These are phyloP conservation scores for Picathartes gymnocephalus DNA, from an alignment of 2,113 vertebrate species.

Conservation along the genomic window DNA sequence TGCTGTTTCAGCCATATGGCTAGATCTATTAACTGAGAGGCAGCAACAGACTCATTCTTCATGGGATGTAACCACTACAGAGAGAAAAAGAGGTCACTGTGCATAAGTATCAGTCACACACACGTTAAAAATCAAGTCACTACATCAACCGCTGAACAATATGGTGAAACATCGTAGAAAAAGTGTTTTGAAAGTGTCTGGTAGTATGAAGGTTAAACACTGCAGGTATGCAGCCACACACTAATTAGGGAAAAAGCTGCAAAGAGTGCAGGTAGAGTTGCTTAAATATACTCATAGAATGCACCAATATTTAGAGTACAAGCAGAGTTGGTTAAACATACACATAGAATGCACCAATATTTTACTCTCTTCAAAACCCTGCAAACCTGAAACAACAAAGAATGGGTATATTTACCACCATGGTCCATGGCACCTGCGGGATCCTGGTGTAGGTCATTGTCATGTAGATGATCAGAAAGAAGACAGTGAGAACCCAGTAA, in stretches of 20 bases:
- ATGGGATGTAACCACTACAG: neutral
- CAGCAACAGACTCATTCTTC: neutral
- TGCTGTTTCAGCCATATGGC: slow-evolving; percentile 3
- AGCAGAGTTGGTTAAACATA: neutral
- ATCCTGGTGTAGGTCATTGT: slow-evolving; percentile 84
- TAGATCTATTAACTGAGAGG: neutral
- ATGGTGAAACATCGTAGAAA: neutral
- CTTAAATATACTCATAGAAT: neutral
- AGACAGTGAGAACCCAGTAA: slow-evolving; percentile 87
- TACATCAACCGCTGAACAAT: neutral
- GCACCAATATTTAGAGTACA: neutral
- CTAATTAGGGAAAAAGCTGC: neutral
- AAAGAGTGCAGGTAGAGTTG: neutral
- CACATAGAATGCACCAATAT: neutral
- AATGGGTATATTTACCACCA: slow-evolving; percentile 75
- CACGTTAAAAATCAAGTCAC: neutral
- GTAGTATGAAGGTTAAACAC: neutral
- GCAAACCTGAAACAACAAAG: neutral
- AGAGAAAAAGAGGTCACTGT: neutral
- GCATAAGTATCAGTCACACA: neutral
- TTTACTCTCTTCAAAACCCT: neutral
- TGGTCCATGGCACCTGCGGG: slow-evolving; percentile 85
- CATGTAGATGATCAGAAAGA: slow-evolving; percentile 87
- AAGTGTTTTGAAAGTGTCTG: neutral
- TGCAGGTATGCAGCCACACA: neutral